Evolutionary conservation across 2,113 vertebrate genomes (phyloP).

Genomic region (Egretta garzetta): DNA sequence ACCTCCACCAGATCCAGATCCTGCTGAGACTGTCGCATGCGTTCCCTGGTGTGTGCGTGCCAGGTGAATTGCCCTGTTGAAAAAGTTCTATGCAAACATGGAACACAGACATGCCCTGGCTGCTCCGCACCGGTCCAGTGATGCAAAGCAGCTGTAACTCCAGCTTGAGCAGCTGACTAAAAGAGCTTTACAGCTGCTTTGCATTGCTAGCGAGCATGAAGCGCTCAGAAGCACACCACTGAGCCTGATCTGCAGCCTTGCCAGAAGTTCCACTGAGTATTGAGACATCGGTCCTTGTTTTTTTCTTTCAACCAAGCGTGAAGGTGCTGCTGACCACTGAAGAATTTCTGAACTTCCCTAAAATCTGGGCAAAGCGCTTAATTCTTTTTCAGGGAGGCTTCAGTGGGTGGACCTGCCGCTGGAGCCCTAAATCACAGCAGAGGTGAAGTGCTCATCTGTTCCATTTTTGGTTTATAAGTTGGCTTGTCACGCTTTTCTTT

Average conservation of each 20-base stretch:
- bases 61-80: neutral
- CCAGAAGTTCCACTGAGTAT: conserved; percentile 24
- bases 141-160: conserved; percentile 26
- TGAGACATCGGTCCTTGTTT: conserved; percentile 16
- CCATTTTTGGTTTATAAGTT: conserved; percentile 52
- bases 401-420: neutral
- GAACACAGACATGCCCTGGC: neutral
- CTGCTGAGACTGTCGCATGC: rapidly evolving
- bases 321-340: conserved; percentile 42
- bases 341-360: conserved; percentile 38
- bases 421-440: conserved; percentile 39
- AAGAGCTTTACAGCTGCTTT: conserved; percentile 16
- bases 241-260: neutral
- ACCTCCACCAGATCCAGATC: neutral
- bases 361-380: neutral
- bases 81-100: neutral
- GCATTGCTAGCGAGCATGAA: neutral
- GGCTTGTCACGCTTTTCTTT: conserved; percentile 46
- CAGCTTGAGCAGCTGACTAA: neutral
- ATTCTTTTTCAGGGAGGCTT: neutral
- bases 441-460: conserved; percentile 13
- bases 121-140: neutral
- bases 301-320: neutral
- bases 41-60: rapidly evolving
- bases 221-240: neutral